Evolutionary conservation across 2,888 invertebrate species (phyloP).

Genomic region (Celastrina argiolus): DNA sequence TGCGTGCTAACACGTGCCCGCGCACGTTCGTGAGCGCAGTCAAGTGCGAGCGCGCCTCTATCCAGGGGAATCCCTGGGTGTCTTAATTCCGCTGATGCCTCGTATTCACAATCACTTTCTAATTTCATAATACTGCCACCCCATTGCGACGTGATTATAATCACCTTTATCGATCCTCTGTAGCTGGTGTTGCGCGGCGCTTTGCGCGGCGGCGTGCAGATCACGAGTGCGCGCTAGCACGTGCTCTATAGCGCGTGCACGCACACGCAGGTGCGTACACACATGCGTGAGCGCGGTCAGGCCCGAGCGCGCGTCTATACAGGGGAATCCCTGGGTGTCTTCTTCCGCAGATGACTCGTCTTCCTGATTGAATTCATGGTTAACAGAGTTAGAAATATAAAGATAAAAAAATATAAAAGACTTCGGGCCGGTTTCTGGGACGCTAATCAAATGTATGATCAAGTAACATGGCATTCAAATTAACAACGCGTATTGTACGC

Average conservation of each 20-base stretch:
- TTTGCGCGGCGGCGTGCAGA: constrained; percentile 37
- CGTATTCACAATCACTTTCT: too few species aligned
- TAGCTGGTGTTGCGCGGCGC: constrained; percentile 36
- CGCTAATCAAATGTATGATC: too few species aligned
- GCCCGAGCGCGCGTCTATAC: constrained; percentile 48
- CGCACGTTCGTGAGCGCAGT: constrained; percentile 45
- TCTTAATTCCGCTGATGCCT: constrained; percentile 44
- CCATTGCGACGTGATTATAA: too few species aligned
- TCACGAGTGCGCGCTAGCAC: constrained; percentile 49
- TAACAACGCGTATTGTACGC: too few species aligned
- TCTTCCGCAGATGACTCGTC: constrained; percentile 49
- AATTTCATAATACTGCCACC: too few species aligned
- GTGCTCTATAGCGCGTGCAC: constrained; percentile 45
- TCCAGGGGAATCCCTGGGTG: constrained; percentile 42
- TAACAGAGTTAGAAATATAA: not conserved
- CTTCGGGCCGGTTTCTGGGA: too few species aligned
- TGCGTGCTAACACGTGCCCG: constrained; percentile 49
- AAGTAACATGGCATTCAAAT: too few species aligned
- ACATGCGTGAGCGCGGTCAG: constrained; percentile 46
- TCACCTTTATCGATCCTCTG: constrained; percentile 53
- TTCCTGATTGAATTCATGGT: constrained; percentile 42
- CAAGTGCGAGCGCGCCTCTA: constrained; percentile 51
- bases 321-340: constrained; percentile 44
- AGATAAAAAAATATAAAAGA: too few species aligned
- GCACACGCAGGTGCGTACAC: constrained; percentile 44